Conservation (phyloP, 2,113 vertebrate species). For the Lamprologus speciosus region DNA sequence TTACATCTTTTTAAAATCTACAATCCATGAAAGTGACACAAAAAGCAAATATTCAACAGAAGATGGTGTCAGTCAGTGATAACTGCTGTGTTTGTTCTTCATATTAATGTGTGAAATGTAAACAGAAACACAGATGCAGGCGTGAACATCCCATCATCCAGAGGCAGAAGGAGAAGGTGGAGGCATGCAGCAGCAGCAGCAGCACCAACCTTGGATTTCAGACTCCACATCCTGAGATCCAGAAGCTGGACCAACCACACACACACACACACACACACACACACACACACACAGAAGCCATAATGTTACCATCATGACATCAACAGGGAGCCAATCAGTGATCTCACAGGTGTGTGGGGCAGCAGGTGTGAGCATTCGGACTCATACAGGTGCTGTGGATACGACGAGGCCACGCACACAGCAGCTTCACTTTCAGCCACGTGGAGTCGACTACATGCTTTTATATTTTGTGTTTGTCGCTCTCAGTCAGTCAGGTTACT, state of each 20-base stretch:
- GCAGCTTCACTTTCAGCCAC: not conserved
- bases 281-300: not conserved
- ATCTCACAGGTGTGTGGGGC: not conserved
- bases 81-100: fast-evolving
- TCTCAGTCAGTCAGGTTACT: not conserved
- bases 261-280: not conserved
- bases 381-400: not conserved
- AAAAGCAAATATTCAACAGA: not conserved
- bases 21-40: fast-evolving
- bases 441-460: not conserved
- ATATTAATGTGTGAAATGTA: not conserved
- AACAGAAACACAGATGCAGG: not conserved
- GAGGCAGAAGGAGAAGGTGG: not conserved
- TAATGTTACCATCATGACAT: not conserved
- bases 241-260: not conserved
- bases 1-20: not conserved
- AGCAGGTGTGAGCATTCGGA: not conserved
- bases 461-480: not conserved
- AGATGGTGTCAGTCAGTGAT: not conserved
- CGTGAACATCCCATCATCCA: not conserved
- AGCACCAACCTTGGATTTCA: constrained; percentile 59
- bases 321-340: not conserved
- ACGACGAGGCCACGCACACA: not conserved
- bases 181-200: not conserved
- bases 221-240: constrained; percentile 49